phyloP scores from a whole-genome alignment of 2,888 invertebrate genomes.

The Epinotia nisella region DNA sequence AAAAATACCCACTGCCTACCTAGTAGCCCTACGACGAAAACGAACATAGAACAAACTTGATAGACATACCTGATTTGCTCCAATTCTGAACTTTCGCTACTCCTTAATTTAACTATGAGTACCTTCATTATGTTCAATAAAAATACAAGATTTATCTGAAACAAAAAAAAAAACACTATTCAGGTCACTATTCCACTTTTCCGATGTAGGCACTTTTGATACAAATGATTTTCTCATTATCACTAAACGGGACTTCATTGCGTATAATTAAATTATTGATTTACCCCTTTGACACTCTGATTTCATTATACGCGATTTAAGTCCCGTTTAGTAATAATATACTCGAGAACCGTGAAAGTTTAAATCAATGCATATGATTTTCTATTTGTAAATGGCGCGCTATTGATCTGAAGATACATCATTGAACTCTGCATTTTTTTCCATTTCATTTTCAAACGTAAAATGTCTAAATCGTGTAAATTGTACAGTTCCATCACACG shows the following conservation, averaged over 20 bases:
- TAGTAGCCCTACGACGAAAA: background rate
- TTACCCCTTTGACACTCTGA: no score
- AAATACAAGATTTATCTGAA: conserved; percentile 91
- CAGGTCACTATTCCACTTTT: background rate
- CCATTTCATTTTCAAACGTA: background rate
- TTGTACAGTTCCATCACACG: background rate
- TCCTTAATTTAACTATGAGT: conserved; percentile 89
- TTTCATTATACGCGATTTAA: no score
- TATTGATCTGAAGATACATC: background rate
- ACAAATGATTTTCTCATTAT: background rate
- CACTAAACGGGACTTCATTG: no score
- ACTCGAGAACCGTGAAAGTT: no score
- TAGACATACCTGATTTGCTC: conserved; percentile 88
- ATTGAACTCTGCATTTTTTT: background rate
- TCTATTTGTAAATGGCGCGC: background rate
- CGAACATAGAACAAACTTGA: background rate
- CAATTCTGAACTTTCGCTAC: conserved; percentile 89
- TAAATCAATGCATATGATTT: no score
- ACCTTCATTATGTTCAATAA: conserved; percentile 92
- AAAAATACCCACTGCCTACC: no score
- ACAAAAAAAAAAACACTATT: conserved; percentile 48
- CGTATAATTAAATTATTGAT: no score
- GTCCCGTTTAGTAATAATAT: no score
- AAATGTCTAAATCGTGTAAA: background rate
- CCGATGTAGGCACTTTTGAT: background rate